Evolutionary conservation across 92 coral and sea anemone genomes (phyloP), one percentile per base, ranked within the genome.

Genomic region (Micromussa lordhowensis): DNA sequence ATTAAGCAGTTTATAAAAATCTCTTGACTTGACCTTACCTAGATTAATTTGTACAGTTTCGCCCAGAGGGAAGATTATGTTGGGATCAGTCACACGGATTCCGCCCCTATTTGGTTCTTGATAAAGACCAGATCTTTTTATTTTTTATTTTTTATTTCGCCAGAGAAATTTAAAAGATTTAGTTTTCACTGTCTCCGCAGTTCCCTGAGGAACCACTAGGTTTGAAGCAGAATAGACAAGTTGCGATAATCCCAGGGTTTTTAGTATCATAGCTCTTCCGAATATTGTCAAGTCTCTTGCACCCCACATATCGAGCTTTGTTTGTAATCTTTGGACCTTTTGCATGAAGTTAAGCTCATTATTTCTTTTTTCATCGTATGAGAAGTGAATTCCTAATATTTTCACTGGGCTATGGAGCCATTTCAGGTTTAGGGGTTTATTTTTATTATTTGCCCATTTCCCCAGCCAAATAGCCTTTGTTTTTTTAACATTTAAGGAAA

Each of bases 101-200:
- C 63, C 63, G 18, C 63, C 63, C 63, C 5, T 57, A 57, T 16
- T 3, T 16, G 63, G 63, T 0, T 80, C 83, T 57, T 80, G 72
- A 32, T 80, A 80, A 29, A 80, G 69, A 10, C 83, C 72, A 32
- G 83, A 31, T 80, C 72, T 80, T 35, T 80, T 80, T 5, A 59
- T 55, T 80, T 74, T 35, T 22, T 74, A 2, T 26, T 74, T 74
- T 74, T 74, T 35, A 19, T 74, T 74, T 40, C 31, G 58, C 83
- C 72, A 80, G 1, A 80, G 71, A 24, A 80, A 57, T 21, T 14
- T 61, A 34, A 55, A 55, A 1, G 16, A 30, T 34, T 55, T 80
- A 4, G 69, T 30, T 30, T 17, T 57, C 6, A 80, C 55, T 3
- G 6, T 9, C 3, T 80, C 69, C 32, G n/a, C 54, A 10, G 16